Evolutionary conservation across 2,113 vertebrate genomes (phyloP).

Genomic region (Ptilonorhynchus violaceus): DNA sequence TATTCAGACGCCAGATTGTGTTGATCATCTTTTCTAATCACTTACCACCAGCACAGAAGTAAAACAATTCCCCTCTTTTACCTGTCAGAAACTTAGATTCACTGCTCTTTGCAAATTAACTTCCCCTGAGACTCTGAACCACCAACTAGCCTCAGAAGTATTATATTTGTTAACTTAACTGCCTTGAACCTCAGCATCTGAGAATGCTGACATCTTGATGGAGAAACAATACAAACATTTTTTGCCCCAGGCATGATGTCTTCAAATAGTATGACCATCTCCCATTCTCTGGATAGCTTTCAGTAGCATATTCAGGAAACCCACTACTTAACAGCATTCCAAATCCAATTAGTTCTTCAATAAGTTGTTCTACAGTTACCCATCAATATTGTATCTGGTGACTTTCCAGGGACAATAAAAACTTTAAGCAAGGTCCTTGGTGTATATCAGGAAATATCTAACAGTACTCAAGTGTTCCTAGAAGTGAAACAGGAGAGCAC

Average conservation of each 20-base stretch:
- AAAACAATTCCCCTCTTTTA: background rate
- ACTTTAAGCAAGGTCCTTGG: background rate
- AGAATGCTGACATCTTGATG: background rate
- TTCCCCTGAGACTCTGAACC: background rate
- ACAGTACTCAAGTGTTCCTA: background rate
- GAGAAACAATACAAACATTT: background rate
- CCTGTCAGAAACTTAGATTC: background rate
- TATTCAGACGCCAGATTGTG: background rate
- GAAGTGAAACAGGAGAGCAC: background rate
- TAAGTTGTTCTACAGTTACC: background rate
- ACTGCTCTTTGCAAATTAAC: background rate
- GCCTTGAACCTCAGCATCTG: background rate
- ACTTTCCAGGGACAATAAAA: slow-evolving; percentile 5
- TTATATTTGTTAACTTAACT: background rate
- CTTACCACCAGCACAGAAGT: background rate
- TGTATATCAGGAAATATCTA: background rate
- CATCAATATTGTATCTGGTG: background rate
- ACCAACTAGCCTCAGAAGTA: background rate
- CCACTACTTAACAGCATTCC: background rate
- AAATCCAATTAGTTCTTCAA: slow-evolving; percentile 2
- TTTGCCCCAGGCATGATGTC: background rate
- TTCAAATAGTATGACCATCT: background rate
- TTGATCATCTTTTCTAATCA: background rate
- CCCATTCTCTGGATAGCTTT: background rate
- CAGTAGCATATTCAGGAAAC: background rate